Evolutionary conservation across 2,888 invertebrate genomes (phyloP).

Genomic region (Ceraclea dissimilis): DNA sequence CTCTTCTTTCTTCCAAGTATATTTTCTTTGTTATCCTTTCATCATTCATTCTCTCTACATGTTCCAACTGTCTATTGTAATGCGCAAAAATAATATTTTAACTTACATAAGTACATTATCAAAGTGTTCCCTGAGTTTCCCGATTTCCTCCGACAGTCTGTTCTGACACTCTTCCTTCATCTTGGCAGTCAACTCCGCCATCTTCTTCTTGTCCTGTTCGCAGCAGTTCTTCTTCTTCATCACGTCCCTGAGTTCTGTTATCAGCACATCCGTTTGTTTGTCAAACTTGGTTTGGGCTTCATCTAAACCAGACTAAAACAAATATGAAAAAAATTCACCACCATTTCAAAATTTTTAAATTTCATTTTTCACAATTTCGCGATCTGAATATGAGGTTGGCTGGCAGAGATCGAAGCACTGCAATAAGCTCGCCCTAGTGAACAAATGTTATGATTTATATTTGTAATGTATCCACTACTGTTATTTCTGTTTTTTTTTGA

Average conservation of each 20-base stretch:
- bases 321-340: neutral
- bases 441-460: no score
- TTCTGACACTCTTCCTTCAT: conserved; percentile 7
- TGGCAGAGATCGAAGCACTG: no score
- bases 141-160: conserved; percentile 6
- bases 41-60: no score
- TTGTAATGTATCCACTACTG: no score
- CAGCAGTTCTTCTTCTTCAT: conserved; percentile 8
- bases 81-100: no score
- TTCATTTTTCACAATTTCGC: no score
- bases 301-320: neutral
- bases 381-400: no score
- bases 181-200: neutral
- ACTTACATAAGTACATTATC: conserved; percentile 12
- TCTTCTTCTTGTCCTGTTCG: neutral
- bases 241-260: conserved; percentile 4
- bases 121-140: conserved; percentile 14
- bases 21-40: no score
- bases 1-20: no score
- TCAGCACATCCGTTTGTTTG: conserved; percentile 5
- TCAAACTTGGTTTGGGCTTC: neutral
- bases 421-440: no score
- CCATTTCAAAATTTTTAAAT: neutral
- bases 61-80: no score
- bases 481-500: no score